Evolutionary conservation across 2,113 vertebrate genomes (phyloP).

Genomic region (Hipposideros armiger): DNA sequence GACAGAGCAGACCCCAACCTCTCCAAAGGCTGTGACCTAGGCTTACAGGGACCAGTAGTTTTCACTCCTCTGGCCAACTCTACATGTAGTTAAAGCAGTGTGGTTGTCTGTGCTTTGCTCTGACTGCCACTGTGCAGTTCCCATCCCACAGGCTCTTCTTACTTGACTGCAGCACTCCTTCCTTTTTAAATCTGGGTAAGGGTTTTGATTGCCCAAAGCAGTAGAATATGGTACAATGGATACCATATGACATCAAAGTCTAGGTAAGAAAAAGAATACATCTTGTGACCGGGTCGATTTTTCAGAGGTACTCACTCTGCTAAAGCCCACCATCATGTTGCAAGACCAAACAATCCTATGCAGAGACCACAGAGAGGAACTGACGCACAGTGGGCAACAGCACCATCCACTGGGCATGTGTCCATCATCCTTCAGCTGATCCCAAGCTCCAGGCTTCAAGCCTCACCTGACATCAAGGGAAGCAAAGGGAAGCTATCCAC

Average conservation of each 20-base stretch:
- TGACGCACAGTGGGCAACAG: too few species aligned
- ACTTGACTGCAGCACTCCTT: neutral
- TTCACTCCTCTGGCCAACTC: neutral
- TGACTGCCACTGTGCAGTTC: neutral
- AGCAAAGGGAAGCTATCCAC: neutral
- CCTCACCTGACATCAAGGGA: neutral
- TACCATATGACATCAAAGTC: too few species aligned
- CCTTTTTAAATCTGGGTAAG: neutral
- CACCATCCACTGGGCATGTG: neutral
- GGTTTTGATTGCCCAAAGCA: too few species aligned
- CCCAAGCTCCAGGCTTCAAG: neutral
- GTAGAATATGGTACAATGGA: too few species aligned
- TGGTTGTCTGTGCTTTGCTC: too few species aligned
- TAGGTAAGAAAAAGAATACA: neutral
- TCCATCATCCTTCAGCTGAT: neutral
- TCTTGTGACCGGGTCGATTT: neutral
- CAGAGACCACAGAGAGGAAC: neutral
- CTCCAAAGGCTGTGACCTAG: neutral
- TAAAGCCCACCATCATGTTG: neutral
- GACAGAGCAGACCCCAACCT: neutral
- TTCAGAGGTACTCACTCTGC: neutral
- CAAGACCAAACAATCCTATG: neutral
- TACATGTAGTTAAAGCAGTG: too few species aligned
- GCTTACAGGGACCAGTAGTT: neutral
- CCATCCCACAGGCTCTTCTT: neutral